These are phyloP conservation scores for Lepidocyrtoides sp. DNA, from an alignment of 2,888 invertebrate species.

Conservation along the genomic window DNA sequence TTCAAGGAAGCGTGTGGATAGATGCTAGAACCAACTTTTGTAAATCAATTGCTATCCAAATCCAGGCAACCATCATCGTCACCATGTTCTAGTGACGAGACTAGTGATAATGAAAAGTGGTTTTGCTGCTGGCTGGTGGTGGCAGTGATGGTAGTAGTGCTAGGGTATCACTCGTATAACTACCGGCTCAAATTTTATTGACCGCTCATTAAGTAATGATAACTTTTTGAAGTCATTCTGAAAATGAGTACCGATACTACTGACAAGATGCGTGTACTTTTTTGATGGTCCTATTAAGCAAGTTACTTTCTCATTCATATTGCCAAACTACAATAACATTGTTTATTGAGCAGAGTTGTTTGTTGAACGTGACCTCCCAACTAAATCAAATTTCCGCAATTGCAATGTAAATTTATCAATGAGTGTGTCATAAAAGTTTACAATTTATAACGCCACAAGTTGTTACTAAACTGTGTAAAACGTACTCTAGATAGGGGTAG, in stretches of 20 bases:
- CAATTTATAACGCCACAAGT: background rate
- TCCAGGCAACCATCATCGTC: background rate
- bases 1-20: background rate
- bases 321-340: background rate
- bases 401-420: background rate
- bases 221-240: background rate
- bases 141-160: background rate
- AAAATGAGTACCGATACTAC: background rate
- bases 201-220: slow-evolving; percentile 72
- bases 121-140: slow-evolving; percentile 47
- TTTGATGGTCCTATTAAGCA: background rate
- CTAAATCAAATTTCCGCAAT: background rate
- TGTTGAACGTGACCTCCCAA: slow-evolving; percentile 27
- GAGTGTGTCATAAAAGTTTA: slow-evolving; percentile 13
- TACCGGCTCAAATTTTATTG: slow-evolving; percentile 70
- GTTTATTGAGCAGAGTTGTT: slow-evolving; percentile 19
- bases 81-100: background rate
- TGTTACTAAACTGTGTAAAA: background rate
- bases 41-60: slow-evolving; percentile 23
- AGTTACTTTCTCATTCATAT: slow-evolving; percentile 23
- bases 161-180: background rate
- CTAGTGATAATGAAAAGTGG: slow-evolving; percentile 66
- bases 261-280: background rate
- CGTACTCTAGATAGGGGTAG: background rate
- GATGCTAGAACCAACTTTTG: too few relatives aligned